These are phyloP conservation scores for Caenorhabditis sp. DNA, from an alignment of 2,888 invertebrate genomes.

Conservation along the genomic window DNA sequence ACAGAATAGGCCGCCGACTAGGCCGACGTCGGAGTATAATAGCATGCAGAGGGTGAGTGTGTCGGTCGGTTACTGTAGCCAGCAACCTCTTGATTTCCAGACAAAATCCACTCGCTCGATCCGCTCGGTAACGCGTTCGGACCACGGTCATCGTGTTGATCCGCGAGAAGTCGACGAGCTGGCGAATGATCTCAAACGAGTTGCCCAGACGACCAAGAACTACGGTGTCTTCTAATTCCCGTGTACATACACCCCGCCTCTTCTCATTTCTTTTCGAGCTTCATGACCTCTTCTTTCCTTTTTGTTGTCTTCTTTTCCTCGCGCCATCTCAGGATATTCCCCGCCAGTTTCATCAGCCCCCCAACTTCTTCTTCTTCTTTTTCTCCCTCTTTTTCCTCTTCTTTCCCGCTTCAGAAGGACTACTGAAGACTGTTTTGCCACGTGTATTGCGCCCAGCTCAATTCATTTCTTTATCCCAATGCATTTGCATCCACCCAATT, in stretches of 20 bases:
- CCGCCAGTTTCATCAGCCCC: slow-evolving; percentile 2
- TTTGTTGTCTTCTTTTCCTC: slow-evolving; percentile 9
- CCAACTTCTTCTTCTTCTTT: background rate
- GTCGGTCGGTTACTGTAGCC: too few species aligned
- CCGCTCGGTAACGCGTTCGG: slow-evolving; percentile 83
- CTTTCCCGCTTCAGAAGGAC: slow-evolving; percentile 11
- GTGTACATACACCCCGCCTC: slow-evolving; percentile 9
- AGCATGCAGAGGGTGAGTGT: slow-evolving; percentile 80
- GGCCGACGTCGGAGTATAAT: slow-evolving; percentile 79
- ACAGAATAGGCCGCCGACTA: slow-evolving; percentile 47
- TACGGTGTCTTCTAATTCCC: slow-evolving; percentile 77
- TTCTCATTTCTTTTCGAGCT: slow-evolving; percentile 43
- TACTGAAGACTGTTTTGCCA: slow-evolving; percentile 12
- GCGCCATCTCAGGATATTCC: slow-evolving; percentile 54
- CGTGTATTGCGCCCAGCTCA: slow-evolving; percentile 28
- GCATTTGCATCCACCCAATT: background rate
- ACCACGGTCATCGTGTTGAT: slow-evolving; percentile 84
- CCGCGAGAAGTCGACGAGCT: slow-evolving; percentile 84
- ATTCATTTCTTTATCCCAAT: slow-evolving; percentile 3
- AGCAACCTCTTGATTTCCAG: slow-evolving; percentile 69
- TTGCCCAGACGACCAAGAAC: slow-evolving; percentile 79
- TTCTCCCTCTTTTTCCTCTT: slow-evolving; percentile 1
- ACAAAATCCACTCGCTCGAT: slow-evolving; percentile 84
- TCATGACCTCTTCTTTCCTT: slow-evolving; percentile 45
- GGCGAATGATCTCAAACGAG: slow-evolving; percentile 79